These are phyloP conservation scores for Polymixis lichenea DNA, from an alignment of 2,888 invertebrate genomes.

Conservation along the genomic window DNA sequence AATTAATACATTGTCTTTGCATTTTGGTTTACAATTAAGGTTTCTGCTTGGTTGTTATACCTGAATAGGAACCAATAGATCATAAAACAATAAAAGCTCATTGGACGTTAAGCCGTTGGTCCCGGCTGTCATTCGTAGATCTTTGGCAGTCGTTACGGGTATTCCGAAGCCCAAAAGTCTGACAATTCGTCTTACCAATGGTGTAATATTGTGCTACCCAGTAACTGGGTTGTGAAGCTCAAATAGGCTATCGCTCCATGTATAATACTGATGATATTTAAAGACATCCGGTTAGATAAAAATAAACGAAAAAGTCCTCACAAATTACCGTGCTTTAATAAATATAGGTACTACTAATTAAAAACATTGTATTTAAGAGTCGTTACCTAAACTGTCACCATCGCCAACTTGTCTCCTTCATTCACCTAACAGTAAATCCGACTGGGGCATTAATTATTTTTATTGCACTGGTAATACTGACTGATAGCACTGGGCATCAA, in stretches of 20 bases:
- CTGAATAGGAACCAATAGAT: too few species aligned
- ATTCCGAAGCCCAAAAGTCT: too few species aligned
- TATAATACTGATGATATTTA: too few species aligned
- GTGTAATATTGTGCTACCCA: too few species aligned
- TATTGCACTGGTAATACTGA: conserved; percentile 58
- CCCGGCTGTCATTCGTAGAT: too few species aligned
- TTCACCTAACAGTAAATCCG: conserved; percentile 71
- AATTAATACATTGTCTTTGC: not conserved
- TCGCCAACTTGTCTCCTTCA: conserved; percentile 56
- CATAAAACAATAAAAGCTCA: too few species aligned
- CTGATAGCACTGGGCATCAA: conserved; percentile 64
- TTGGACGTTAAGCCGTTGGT: too few species aligned
- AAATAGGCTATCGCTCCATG: too few species aligned
- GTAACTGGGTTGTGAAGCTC: too few species aligned
- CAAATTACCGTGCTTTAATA: not conserved
- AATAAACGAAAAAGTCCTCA: not conserved
- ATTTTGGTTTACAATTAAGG: not conserved
- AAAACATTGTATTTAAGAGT: conserved; percentile 2
- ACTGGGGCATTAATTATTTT: conserved; percentile 69
- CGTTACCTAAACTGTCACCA: conserved; percentile 9
- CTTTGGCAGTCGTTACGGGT: too few species aligned
- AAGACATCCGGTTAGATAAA: too few species aligned
- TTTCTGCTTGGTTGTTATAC: not conserved
- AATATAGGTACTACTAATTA: conserved; percentile 27
- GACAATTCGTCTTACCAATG: too few species aligned